Conservation (phyloP, 1,140 invertebrate genomes). For the Phthorimaea operculella region DNA sequence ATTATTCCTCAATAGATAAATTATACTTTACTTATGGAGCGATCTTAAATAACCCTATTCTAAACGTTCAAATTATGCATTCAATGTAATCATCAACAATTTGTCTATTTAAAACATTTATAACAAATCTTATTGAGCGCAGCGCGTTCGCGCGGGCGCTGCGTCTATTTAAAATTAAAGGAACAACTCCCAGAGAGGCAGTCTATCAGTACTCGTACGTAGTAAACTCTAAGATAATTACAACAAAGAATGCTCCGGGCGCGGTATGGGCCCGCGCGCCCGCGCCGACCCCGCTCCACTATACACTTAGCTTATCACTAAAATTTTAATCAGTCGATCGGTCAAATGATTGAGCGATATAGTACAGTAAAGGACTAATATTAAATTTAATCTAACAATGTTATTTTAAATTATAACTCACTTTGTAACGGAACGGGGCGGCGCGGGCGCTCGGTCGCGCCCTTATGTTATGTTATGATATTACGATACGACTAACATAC, state of each 20-base stretch:
- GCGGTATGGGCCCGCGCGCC: slow-evolving; percentile 27
- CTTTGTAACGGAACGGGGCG: slow-evolving; percentile 40
- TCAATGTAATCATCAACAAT: slow-evolving; percentile 59
- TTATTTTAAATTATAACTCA: slow-evolving; percentile 67
- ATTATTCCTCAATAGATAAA: slow-evolving; percentile 57
- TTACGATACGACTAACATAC: slow-evolving; percentile 26
- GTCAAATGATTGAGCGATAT: slow-evolving; percentile 67
- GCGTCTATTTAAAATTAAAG: slow-evolving; percentile 38
- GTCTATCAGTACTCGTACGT: slow-evolving; percentile 30
- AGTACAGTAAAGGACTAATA: slow-evolving; percentile 67
- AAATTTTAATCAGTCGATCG: slow-evolving; percentile 68
- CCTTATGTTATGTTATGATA: slow-evolving; percentile 9
- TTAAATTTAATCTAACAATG: slow-evolving; percentile 68
- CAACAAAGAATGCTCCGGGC: slow-evolving; percentile 30
- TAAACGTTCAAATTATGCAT: slow-evolving; percentile 64
- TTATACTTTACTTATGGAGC: slow-evolving; percentile 65
- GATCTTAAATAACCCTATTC: slow-evolving; percentile 66
- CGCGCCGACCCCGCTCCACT: slow-evolving; percentile 29
- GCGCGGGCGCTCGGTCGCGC: slow-evolving; percentile 24
- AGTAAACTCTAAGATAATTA: slow-evolving; percentile 48
- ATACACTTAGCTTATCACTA: slow-evolving; percentile 66
- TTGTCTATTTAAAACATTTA: slow-evolving; percentile 58
- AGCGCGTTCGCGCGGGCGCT: slow-evolving; percentile 28
- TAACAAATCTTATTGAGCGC: slow-evolving; percentile 51
- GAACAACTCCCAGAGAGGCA: slow-evolving; percentile 27